Conservation (phyloP, 1,140 invertebrate genomes). For the Drosophila elegans region DNA sequence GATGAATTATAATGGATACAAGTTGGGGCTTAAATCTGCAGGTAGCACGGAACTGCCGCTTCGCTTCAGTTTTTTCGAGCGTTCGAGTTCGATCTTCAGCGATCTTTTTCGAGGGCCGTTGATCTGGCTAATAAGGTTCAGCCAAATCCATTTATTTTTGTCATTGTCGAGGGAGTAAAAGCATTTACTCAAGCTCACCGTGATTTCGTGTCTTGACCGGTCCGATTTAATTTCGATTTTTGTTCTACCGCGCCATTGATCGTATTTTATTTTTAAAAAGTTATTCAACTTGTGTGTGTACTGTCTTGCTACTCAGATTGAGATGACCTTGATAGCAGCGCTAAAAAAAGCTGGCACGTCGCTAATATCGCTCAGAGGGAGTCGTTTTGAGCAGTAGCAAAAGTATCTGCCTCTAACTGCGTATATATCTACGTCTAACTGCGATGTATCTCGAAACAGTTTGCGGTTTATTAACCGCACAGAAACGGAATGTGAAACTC, state of each 20-base stretch:
- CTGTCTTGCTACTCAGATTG: constrained; percentile 25
- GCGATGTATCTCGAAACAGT: constrained; percentile 10
- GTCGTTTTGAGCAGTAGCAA: constrained; percentile 10
- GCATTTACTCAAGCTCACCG: constrained; percentile 6
- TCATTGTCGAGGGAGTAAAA: not conserved
- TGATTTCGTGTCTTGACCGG: constrained; percentile 13
- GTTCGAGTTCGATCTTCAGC: not conserved
- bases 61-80: constrained; percentile 1
- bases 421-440: constrained; percentile 23
- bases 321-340: constrained; percentile 40
- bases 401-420: constrained; percentile 21
- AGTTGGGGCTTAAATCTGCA: not conserved
- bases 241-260: constrained; percentile 27
- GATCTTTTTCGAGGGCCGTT: not conserved
- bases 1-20: not conserved
- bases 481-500: constrained; percentile 35
- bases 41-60: not conserved
- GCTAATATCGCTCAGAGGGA: constrained; percentile 2
- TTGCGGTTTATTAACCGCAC: constrained; percentile 60
- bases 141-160: not conserved
- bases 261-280: constrained; percentile 45
- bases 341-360: constrained; percentile 8
- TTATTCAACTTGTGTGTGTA: constrained; percentile 52
- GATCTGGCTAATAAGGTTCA: too few species aligned
- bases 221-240: constrained; percentile 1